phyloP scores from a whole-genome alignment of 2,888 invertebrate genomes.

The Argyresthia goedartella region DNA sequence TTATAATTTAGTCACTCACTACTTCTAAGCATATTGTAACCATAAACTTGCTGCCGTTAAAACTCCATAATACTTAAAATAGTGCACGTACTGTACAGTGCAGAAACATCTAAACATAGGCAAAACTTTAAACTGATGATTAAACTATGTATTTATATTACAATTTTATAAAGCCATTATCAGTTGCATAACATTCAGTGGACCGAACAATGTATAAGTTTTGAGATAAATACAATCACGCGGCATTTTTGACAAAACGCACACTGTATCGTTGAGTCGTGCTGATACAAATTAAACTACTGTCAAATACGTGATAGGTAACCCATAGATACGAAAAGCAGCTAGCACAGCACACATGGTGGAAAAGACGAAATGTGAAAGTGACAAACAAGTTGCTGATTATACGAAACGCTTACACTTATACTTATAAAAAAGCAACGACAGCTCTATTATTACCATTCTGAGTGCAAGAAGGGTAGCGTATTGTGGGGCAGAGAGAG shows the following conservation, averaged over 20 bases:
- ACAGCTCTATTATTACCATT: slow-evolving; percentile 71
- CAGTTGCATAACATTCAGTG: neutral
- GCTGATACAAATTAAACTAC: slow-evolving; percentile 55
- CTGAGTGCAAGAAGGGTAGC: slow-evolving; percentile 16
- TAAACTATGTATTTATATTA: neutral
- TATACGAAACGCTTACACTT: slow-evolving; percentile 67
- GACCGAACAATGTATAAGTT: neutral
- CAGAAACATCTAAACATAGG: slow-evolving; percentile 29
- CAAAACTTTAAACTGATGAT: neutral
- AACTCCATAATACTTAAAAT: neutral
- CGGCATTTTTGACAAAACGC: no score
- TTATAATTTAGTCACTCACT: no score
- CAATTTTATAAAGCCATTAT: slow-evolving; percentile 1
- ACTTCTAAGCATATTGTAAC: neutral
- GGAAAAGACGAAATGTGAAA: slow-evolving; percentile 67
- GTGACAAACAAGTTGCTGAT: slow-evolving; percentile 65
- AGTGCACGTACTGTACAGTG: slow-evolving; percentile 63
- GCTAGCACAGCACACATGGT: slow-evolving; percentile 71
- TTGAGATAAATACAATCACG: no score
- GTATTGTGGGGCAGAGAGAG: neutral
- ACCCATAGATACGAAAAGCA: slow-evolving; percentile 70
- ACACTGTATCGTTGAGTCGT: slow-evolving; percentile 32
- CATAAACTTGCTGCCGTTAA: neutral
- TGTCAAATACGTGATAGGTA: slow-evolving; percentile 58
- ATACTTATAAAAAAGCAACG: slow-evolving; percentile 67